Conservation (phyloP, 2,113 vertebrate species). For the Geococcyx californianus region DNA sequence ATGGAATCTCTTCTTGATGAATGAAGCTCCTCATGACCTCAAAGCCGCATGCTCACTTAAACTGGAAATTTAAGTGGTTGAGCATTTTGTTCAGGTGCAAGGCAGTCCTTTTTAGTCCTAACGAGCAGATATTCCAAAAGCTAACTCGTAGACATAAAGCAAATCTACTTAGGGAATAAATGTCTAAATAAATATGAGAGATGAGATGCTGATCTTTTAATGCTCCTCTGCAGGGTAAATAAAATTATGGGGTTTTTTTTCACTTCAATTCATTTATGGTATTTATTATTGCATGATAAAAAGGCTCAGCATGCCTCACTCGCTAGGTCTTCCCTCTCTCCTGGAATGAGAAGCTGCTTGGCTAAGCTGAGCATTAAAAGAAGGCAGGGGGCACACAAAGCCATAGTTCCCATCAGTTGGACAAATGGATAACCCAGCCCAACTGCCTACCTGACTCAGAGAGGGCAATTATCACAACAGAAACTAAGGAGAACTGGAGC, state of each 20-base stretch:
- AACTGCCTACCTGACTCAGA: background rate
- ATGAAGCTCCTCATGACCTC: background rate
- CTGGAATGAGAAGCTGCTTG: background rate
- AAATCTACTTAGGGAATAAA: slow-evolving; percentile 51
- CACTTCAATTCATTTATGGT: slow-evolving; percentile 20
- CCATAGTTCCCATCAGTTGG: background rate
- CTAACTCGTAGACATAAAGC: background rate
- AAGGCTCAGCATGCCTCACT: background rate
- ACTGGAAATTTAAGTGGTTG: background rate
- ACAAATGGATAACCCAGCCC: background rate
- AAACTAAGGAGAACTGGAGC: background rate
- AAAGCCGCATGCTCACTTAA: background rate
- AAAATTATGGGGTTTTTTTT: background rate
- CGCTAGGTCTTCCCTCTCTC: background rate
- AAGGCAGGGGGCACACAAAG: background rate
- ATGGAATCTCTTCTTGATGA: background rate
- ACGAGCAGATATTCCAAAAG: slow-evolving; percentile 6
- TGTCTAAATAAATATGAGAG: slow-evolving; percentile 37
- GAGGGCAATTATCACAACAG: background rate
- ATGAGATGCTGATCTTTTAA: slow-evolving; percentile 22
- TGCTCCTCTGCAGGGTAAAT: slow-evolving; percentile 21
- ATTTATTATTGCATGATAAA: background rate
- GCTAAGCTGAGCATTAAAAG: background rate
- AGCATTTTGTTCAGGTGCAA: background rate
- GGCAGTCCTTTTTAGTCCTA: background rate